phyloP scores from a whole-genome alignment of 2,113 vertebrate species.

The Syrrhaptes paradoxus region DNA sequence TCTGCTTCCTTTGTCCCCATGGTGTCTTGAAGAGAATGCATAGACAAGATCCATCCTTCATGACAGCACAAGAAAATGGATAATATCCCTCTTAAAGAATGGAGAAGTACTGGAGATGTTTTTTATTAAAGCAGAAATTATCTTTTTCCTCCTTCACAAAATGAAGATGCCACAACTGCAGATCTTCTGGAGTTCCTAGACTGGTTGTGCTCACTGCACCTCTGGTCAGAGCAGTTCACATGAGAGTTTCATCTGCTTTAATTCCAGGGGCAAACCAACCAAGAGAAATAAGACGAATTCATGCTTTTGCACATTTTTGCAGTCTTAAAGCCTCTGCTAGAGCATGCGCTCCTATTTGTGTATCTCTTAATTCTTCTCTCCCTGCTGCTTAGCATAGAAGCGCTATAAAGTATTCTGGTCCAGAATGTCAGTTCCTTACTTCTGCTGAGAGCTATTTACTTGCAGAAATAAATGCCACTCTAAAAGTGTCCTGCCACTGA shows the following conservation, averaged over 20 bases:
- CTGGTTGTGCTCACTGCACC: background rate
- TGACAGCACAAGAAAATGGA: background rate
- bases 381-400: background rate
- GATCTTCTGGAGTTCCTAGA: background rate
- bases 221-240: background rate
- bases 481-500: background rate
- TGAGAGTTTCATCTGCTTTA: background rate
- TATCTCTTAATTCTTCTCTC: background rate
- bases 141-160: background rate
- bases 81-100: background rate
- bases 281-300: background rate
- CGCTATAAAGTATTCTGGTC: background rate
- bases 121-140: background rate
- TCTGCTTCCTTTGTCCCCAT: background rate
- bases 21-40: background rate
- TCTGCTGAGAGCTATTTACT: background rate
- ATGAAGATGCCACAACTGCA: background rate
- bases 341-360: background rate
- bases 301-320: background rate
- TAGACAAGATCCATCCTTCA: background rate
- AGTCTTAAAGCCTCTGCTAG: background rate
- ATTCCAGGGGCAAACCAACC: background rate
- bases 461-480: background rate
- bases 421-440: background rate
- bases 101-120: background rate